These are phyloP conservation scores for Nycteola revayana DNA, from an alignment of 2,888 invertebrate genomes.

Conservation along the genomic window DNA sequence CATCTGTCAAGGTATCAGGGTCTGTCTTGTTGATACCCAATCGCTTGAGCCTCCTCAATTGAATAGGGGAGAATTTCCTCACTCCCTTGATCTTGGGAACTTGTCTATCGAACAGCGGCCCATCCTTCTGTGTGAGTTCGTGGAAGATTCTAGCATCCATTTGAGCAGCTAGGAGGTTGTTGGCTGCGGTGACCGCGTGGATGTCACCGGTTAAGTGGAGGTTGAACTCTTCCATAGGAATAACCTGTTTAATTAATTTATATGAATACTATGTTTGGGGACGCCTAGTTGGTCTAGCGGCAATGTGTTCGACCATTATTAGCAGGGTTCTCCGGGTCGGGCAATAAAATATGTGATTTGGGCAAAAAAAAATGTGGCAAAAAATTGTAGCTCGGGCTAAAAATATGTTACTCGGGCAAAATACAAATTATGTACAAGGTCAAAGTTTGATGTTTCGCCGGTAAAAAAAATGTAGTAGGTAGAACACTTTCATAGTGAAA, in stretches of 20 bases:
- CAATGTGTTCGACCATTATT: no score
- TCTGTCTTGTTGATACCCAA: conserved; percentile 93
- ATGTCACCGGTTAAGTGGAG: conserved; percentile 98
- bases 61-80: conserved; percentile 93
- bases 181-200: conserved; percentile 98
- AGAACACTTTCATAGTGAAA: no score
- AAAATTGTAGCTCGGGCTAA: no score
- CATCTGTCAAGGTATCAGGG: conserved; percentile 88
- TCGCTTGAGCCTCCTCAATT: conserved; percentile 86
- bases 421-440: no score
- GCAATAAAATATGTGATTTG: no score
- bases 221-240: conserved; percentile 99
- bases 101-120: conserved; percentile 91
- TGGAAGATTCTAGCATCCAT: conserved; percentile 98
- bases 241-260: conserved; percentile 85
- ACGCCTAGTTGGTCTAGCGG: no score
- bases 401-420: no score
- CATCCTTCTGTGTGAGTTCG: conserved; percentile 95
- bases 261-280: no score
- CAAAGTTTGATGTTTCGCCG: no score
- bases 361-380: no score
- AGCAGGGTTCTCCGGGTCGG: no score
- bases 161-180: conserved; percentile 98
- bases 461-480: no score
- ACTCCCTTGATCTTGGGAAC: conserved; percentile 92